phyloP scores from a whole-genome alignment of 2,797 vertebrate genomes.

The Semaprochilodus insignis region DNA sequence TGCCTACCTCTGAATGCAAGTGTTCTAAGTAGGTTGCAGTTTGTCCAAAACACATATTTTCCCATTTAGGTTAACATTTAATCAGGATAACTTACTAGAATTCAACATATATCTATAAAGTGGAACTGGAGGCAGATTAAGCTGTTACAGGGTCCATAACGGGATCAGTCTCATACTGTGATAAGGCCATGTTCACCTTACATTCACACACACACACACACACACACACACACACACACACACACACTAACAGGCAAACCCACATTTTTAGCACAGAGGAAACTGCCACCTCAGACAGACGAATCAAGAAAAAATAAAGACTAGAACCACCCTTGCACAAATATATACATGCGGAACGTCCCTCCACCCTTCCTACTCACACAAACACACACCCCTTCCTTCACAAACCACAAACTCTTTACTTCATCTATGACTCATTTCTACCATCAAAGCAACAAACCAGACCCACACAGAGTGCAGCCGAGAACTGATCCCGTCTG shows the following conservation, averaged over 20 bases:
- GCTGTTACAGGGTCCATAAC: too few species aligned
- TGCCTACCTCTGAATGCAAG: too few species aligned
- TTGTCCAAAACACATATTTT: too few species aligned
- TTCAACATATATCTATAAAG: too few species aligned
- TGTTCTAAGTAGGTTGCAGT: too few species aligned
- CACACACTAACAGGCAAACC: background rate
- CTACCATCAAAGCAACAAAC: background rate
- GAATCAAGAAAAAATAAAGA: background rate
- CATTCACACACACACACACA: background rate
- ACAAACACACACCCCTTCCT: background rate
- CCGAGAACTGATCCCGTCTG: background rate
- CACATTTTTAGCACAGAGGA: background rate
- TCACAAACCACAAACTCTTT: background rate
- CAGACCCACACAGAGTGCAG: background rate
- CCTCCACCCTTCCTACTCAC: conserved; percentile 1
- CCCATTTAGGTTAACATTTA: too few species aligned
- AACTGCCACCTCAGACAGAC: background rate
- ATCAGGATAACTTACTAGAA: too few species aligned
- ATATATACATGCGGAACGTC: background rate
- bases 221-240: background rate
- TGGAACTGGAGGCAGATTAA: too few species aligned
- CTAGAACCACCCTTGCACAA: background rate
- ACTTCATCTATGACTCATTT: conserved; percentile 26
- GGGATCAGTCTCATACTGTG: too few species aligned
- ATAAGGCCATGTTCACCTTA: background rate